Evolutionary conservation across 2,797 vertebrate genomes (phyloP), one percentile per base, ranked within the genome.

Genomic region (Coluber constrictor): DNA sequence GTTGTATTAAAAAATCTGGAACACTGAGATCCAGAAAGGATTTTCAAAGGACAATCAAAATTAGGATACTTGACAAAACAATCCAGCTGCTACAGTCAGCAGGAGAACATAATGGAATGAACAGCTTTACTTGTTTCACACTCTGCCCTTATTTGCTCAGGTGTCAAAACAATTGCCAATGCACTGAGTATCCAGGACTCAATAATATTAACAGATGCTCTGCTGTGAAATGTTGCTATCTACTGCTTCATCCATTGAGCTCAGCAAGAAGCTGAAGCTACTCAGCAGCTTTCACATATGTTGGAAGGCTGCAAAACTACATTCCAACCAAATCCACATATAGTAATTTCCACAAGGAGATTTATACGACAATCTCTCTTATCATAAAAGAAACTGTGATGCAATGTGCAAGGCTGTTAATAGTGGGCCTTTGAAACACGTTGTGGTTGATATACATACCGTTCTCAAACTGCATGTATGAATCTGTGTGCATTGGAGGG

Each of bases 401-500:
- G 74, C 90, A 93, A 94, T 94, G 54, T 92, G 63, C 2, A 18
- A 83, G 91, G 51, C 93, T 91, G 93, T 93, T 66, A 92, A 94
- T 93, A 89, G 94, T 86, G 32, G 15, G 59, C 61, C 96, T 98
- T 96, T 97, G 96, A 97, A 97, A 96, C 95, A 96, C 94, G 32
- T 83, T 47, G 74, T 43, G n/a, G 55, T 23, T 57, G 55, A 47
- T 47, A 43, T 89, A 83, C 74, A 60, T 89, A 60, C 32, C 1
- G 57, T 92, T 87, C 56, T 15, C 10, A 94, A 93, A 94, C 94
- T 96, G 93, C 93, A 96, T 0, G 51, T 51, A 95, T 55, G 74
- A 95, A 94, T 86, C 88, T 87, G 25, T 29, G 57, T 93, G 66
- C 47, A 83, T 47, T 95, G 93, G 94, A 94, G 91, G 92, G 95